These are phyloP conservation scores for Gallinago undulata DNA, from an alignment of 2,113 vertebrate genomes.

Conservation along the genomic window DNA sequence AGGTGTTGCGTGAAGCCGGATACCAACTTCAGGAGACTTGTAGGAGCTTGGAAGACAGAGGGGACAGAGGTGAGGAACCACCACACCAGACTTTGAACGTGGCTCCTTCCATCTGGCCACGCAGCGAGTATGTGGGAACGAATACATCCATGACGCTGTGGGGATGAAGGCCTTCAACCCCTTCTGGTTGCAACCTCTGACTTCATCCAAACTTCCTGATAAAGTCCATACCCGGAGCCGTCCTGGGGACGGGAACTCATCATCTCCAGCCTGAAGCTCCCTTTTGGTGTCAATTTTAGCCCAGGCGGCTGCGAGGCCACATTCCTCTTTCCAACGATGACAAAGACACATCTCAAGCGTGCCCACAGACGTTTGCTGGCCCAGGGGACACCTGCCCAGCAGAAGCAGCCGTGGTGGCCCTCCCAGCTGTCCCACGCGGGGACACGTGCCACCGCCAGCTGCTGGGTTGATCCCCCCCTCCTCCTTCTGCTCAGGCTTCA, in stretches of 20 bases:
- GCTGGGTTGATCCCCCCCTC: background rate
- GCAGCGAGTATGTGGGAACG: background rate
- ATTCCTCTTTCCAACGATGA: background rate
- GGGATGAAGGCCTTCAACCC: background rate
- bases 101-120: background rate
- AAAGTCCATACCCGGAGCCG: background rate
- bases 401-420: background rate
- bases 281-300: background rate
- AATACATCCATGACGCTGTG: background rate
- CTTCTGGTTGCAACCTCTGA: background rate
- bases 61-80: background rate
- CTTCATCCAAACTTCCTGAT: background rate
- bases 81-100: accelerated
- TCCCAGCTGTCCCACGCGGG: background rate
- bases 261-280: background rate
- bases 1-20: background rate
- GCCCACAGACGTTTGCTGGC: background rate
- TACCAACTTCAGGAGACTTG: background rate
- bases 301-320: background rate
- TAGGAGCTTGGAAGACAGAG: background rate
- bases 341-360: background rate
- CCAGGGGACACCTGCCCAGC: background rate
- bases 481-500: background rate
- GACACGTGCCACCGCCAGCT: background rate
- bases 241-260: background rate